A percentile compares a stretch with the other conserved stretches of the same genome.
Conservation (phyloP, 2,797 vertebrate genomes). For the Propithecus deckenii region DNA sequence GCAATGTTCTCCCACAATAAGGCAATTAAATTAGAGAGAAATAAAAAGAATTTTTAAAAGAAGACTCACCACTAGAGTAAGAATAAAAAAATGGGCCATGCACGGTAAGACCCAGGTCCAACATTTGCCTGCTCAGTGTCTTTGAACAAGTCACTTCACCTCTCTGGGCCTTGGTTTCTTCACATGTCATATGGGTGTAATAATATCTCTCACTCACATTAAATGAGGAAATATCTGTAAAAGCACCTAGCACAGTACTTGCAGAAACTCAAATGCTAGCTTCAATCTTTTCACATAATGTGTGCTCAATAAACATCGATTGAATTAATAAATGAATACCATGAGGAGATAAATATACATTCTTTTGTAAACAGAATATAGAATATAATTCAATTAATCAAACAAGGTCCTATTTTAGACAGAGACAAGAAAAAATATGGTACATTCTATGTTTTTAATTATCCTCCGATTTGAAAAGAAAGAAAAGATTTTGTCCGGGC, state of each 20-base stretch:
- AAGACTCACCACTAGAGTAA: not conserved
- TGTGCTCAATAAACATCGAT: not conserved
- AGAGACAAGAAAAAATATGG: conserved; percentile 28
- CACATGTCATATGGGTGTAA: not conserved
- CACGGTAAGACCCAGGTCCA: not conserved
- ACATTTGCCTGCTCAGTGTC: not conserved
- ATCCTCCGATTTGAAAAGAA: conserved; percentile 47
- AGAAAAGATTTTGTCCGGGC: conserved; percentile 27
- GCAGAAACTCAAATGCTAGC: not conserved
- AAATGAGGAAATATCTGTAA: not conserved
- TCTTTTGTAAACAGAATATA: not conserved
- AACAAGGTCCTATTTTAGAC: conserved; percentile 39
- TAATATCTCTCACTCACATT: not conserved
- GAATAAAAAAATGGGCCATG: not conserved
- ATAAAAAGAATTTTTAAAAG: not conserved
- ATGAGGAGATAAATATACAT: conserved; percentile 21
- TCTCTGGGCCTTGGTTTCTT: not conserved
- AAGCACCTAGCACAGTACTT: not conserved
- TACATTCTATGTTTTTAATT: conserved; percentile 62
- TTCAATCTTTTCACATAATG: not conserved
- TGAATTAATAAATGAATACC: not conserved
- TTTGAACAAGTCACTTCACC: not conserved
- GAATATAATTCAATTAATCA: conserved; percentile 53
- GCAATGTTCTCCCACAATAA: not conserved
- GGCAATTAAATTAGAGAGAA: not conserved